Evolutionary conservation across 2,888 invertebrate species (phyloP).

Genomic region (Pharmacophagus antenor): DNA sequence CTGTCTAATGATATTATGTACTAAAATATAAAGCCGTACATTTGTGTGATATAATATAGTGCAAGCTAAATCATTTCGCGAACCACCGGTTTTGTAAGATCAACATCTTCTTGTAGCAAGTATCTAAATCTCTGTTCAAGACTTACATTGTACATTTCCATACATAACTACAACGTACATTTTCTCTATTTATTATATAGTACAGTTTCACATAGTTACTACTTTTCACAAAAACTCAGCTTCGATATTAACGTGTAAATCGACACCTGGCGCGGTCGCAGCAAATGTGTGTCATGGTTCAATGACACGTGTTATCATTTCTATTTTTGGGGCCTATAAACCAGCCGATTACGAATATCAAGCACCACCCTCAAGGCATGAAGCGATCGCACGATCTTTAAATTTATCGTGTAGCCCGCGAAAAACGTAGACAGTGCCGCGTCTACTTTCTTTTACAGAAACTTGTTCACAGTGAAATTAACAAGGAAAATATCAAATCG

Average conservation of each 20-base stretch:
- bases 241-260: constrained; percentile 5
- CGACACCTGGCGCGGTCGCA: constrained; percentile 11
- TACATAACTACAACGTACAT: background rate
- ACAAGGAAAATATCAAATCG: constrained; percentile 34
- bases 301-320: constrained; percentile 35
- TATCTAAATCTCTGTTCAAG: no score
- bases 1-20: no score
- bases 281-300: constrained; percentile 34
- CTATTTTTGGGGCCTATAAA: constrained; percentile 36
- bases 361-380: background rate
- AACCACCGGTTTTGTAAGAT: no score
- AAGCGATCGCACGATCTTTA: background rate
- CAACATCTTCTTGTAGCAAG: no score
- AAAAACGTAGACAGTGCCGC: constrained; percentile 36
- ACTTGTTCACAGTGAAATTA: constrained; percentile 42
- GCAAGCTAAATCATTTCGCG: no score
- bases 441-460: constrained; percentile 43
- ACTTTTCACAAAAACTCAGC: constrained; percentile 9
- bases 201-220: background rate
- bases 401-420: constrained; percentile 35
- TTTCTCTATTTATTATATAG: background rate
- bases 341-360: constrained; percentile 26
- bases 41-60: no score
- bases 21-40: no score
- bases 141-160: no score